Conservation (phyloP, 2,797 vertebrate species). For the Huso huso region DNA sequence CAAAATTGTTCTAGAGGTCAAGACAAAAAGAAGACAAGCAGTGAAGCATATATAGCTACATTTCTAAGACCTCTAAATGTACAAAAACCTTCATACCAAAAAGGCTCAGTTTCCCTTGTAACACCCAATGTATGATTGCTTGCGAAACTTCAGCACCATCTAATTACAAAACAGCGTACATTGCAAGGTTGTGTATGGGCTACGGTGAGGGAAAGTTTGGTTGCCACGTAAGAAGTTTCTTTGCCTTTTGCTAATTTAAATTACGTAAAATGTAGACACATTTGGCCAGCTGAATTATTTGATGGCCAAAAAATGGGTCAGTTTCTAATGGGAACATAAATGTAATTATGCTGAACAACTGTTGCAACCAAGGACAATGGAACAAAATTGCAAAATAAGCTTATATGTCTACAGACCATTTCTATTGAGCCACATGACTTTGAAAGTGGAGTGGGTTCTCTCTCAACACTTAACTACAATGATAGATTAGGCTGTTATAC, state of each 20-base stretch:
- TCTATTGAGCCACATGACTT: not conserved
- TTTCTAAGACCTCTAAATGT: not conserved
- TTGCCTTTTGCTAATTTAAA: slow-evolving; percentile 6
- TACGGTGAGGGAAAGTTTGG: not conserved
- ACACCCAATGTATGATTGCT: not conserved
- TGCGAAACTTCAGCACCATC: not conserved
- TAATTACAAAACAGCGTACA: slow-evolving; percentile 9
- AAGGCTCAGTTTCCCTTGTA: slow-evolving; percentile 6
- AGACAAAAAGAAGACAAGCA: slow-evolving; percentile 4
- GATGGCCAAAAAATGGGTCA: not conserved
- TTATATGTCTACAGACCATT: not conserved
- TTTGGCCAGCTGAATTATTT: slow-evolving; percentile 12
- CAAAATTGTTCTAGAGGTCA: not conserved
- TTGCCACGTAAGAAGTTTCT: not conserved
- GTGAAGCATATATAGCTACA: slow-evolving; percentile 1
- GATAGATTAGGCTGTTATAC: no score
- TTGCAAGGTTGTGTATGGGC: not conserved
- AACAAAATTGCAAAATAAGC: not conserved
- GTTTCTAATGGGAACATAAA: not conserved
- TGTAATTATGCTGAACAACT: not conserved
- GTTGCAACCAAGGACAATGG: not conserved
- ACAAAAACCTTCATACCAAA: not conserved
- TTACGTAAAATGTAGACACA: slow-evolving; percentile 8
- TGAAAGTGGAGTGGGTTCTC: not conserved
- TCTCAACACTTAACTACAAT: no score